These are phyloP conservation scores for Caenorhabditis doughertyi DNA, from an alignment of 2,888 invertebrate genomes.

Conservation along the genomic window DNA sequence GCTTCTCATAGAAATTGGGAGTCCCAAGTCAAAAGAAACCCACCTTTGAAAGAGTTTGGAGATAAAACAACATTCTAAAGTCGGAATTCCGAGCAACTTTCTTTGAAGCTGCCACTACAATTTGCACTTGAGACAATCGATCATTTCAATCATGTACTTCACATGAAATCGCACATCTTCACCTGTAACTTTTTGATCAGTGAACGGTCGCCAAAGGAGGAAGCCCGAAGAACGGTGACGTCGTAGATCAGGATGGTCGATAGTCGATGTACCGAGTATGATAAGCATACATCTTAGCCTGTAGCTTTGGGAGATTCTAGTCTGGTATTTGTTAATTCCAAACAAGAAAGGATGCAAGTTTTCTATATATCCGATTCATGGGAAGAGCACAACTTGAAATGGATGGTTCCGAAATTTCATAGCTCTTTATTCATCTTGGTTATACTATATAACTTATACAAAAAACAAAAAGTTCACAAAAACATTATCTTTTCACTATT, in stretches of 20 bases:
- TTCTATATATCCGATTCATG: too few relatives aligned
- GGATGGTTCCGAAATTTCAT: too few relatives aligned
- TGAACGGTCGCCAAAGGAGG: conserved; percentile 26
- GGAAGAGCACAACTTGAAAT: too few relatives aligned
- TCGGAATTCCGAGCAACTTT: too few relatives aligned
- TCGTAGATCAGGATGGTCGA: conserved; percentile 49
- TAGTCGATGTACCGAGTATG: conserved; percentile 33
- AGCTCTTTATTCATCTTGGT: too few relatives aligned
- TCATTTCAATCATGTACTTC: conserved; percentile 6
- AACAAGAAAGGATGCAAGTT: background rate
- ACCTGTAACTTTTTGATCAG: conserved; percentile 52
- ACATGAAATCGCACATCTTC: conserved; percentile 29
- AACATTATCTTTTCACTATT: too few relatives aligned
- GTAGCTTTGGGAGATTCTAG: background rate
- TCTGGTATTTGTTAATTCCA: background rate
- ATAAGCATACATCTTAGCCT: conserved; percentile 28
- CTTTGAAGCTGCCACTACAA: background rate
- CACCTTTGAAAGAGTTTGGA: too few relatives aligned
- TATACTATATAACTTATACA: too few relatives aligned
- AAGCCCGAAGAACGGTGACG: conserved; percentile 61
- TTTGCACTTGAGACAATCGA: background rate
- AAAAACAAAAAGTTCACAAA: too few relatives aligned
- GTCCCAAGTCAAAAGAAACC: too few relatives aligned
- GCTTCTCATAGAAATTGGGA: too few relatives aligned
- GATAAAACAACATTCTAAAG: too few relatives aligned